Evolutionary conservation across 2,888 invertebrate genomes (phyloP).

Genomic region (Odontocolon sp.): DNA sequence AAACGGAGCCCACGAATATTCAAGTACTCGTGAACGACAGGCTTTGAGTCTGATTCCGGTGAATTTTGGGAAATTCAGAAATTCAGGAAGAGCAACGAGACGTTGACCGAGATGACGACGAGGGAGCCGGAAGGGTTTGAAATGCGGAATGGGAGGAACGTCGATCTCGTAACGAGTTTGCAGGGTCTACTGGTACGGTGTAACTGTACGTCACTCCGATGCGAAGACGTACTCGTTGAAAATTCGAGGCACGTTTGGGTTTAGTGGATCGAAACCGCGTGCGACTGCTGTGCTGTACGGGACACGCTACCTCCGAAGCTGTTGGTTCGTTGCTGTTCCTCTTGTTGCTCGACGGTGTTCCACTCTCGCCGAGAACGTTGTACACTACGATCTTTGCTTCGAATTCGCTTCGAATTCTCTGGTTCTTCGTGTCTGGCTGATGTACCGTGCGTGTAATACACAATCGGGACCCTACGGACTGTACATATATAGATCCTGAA

Average conservation of each 20-base stretch:
- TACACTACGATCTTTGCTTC: background rate
- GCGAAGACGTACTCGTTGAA: constrained; percentile 49
- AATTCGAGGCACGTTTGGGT: constrained; percentile 64
- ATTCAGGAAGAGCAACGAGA: background rate
- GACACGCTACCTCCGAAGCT: constrained; percentile 18
- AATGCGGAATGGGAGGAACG: background rate
- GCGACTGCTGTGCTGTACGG: constrained; percentile 6
- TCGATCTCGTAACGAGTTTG: constrained; percentile 26
- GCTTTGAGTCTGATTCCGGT: background rate
- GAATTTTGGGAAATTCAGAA: background rate
- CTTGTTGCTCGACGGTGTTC: background rate
- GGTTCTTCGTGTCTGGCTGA: no score
- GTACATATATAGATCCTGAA: no score
- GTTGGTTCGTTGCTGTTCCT: no score
- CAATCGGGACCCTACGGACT: no score
- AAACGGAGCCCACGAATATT: no score
- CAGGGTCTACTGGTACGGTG: background rate
- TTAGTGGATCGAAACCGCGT: constrained; percentile 62
- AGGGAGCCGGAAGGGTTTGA: background rate
- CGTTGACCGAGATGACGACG: background rate
- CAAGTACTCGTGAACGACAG: no score
- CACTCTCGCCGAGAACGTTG: background rate
- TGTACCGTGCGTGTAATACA: no score
- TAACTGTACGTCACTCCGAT: constrained; percentile 46
- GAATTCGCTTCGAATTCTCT: background rate